phyloP scores from a whole-genome alignment of 1,140 invertebrate species.

The Drosophila serrata region DNA sequence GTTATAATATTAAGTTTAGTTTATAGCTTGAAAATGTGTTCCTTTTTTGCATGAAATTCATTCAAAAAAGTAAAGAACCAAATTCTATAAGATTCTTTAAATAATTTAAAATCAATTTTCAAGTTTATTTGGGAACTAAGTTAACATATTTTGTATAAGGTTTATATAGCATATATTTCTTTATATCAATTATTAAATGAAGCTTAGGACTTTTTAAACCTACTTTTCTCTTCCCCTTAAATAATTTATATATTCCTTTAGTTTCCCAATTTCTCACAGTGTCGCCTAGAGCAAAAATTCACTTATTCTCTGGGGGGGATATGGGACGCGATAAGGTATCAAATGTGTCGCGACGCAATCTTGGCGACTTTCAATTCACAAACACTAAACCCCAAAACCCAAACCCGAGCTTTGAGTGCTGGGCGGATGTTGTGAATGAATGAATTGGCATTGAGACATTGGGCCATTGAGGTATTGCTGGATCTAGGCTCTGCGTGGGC shows the following conservation, averaged over 20 bases:
- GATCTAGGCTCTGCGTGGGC: slow-evolving; percentile 45
- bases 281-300: slow-evolving; percentile 36
- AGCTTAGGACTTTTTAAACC: background rate
- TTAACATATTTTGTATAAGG: too few relatives aligned
- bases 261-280: slow-evolving; percentile 3
- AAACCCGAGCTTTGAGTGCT: background rate
- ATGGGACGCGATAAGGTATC: slow-evolving; percentile 41
- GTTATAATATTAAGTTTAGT: background rate
- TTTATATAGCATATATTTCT: too few relatives aligned
- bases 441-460: slow-evolving; percentile 47
- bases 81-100: too few relatives aligned
- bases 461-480: slow-evolving; percentile 18
- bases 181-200: background rate
- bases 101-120: too few relatives aligned
- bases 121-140: too few relatives aligned
- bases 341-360: slow-evolving; percentile 48
- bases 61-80: too few relatives aligned
- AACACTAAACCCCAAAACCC: slow-evolving; percentile 3
- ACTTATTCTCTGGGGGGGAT: slow-evolving; percentile 26
- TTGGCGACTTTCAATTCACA: slow-evolving; percentile 49
- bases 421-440: slow-evolving; percentile 56
- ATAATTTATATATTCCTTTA: background rate
- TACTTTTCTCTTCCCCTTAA: too few relatives aligned
- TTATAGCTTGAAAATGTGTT: background rate
- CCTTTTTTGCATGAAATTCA: too few relatives aligned